phyloP scores from a whole-genome alignment of 2,113 vertebrate genomes.

The Pipra filicauda region DNA sequence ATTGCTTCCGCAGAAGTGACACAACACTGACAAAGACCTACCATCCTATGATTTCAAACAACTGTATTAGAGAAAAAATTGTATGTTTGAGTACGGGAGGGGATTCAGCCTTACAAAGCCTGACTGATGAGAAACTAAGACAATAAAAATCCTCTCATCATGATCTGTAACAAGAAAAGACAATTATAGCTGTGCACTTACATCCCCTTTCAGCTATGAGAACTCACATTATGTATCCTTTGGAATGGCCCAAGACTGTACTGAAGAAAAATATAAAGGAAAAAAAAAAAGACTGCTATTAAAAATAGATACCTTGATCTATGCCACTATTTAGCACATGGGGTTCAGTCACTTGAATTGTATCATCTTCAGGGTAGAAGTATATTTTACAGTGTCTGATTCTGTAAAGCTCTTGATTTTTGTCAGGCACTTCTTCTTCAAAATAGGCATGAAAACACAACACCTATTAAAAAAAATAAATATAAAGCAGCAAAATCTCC shows the following conservation, averaged over 20 bases:
- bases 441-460: conserved; percentile 89
- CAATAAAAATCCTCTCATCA: background rate
- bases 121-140: background rate
- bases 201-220: background rate
- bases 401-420: conserved; percentile 77
- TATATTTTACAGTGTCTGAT: conserved; percentile 89
- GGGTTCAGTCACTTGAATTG: conserved; percentile 90
- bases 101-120: background rate
- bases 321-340: conserved; percentile 84
- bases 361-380: conserved; percentile 92
- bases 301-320: conserved; percentile 82
- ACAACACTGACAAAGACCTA: background rate
- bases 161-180: background rate
- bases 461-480: conserved; percentile 74
- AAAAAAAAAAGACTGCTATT: background rate
- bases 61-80: background rate
- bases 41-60: background rate
- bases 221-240: background rate
- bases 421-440: conserved; percentile 80
- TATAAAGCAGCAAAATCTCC: conserved; percentile 40
- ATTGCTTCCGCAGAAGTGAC: background rate
- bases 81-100: background rate
- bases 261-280: background rate
- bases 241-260: background rate
- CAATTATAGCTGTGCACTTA: background rate